phyloP scores from a whole-genome alignment of 2,888 invertebrate species.

The Sphecodes monilicornis region DNA sequence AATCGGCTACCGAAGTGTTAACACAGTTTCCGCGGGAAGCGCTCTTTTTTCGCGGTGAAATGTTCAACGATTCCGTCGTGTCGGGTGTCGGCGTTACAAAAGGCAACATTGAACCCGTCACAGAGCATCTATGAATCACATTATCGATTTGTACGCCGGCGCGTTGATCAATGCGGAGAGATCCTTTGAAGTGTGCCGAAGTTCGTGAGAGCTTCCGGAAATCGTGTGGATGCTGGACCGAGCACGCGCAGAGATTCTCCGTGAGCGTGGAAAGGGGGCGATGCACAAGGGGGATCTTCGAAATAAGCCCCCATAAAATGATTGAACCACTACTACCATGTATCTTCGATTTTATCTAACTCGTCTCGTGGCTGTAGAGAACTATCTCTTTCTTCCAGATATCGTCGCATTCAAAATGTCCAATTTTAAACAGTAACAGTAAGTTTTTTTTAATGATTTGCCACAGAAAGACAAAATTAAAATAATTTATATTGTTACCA shows the following conservation, averaged over 20 bases:
- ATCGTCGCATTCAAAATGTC: no score
- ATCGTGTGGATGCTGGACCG: conserved; percentile 62
- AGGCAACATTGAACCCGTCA: conserved; percentile 57
- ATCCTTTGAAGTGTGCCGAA: conserved; percentile 75
- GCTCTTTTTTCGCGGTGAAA: neutral
- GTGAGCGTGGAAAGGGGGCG: conserved; percentile 17
- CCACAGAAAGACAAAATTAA: no score
- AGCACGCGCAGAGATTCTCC: conserved; percentile 75
- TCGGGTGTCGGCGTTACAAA: conserved; percentile 49
- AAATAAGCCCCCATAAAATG: conserved; percentile 76
- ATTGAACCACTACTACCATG: conserved; percentile 72
- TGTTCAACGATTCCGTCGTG: neutral
- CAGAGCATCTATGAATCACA: conserved; percentile 71
- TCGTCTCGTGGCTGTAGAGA: conserved; percentile 32
- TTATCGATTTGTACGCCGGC: conserved; percentile 75
- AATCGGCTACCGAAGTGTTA: neutral
- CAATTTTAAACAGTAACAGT: no score
- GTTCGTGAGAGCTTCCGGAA: conserved; percentile 74
- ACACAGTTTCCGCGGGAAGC: neutral
- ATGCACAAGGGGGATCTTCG: conserved; percentile 53
- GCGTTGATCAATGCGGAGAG: conserved; percentile 67
- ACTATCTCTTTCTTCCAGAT: neutral
- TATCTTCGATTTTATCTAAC: conserved; percentile 65
- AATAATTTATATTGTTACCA: no score
- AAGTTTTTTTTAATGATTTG: no score